Conservation (phyloP, 2,888 invertebrate genomes). For the Heliconius aoede region DNA sequence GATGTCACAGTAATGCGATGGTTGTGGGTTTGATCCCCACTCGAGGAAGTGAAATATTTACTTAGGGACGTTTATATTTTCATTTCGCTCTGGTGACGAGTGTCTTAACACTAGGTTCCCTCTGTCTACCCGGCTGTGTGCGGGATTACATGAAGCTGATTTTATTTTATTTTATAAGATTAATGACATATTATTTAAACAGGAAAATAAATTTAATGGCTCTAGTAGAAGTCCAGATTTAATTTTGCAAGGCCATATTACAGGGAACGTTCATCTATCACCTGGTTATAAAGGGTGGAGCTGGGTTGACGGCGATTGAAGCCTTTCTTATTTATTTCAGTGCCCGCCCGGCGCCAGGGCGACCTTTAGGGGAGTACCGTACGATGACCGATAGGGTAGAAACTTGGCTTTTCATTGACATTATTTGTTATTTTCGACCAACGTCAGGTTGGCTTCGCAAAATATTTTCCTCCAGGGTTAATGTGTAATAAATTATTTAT, state of each 20-base stretch:
- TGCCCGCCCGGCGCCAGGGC: conserved; percentile 69
- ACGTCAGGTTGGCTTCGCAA: conserved; percentile 29
- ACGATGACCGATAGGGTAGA: conserved; percentile 73
- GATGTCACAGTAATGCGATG: no score
- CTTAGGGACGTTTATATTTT: no score
- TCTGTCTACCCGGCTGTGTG: no score
- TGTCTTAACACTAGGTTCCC: no score
- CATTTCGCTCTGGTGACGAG: no score
- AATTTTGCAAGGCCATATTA: conserved; percentile 49
- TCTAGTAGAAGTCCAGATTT: conserved; percentile 19
- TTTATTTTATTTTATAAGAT: no score
- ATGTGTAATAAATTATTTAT: conserved; percentile 26
- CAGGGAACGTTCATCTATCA: conserved; percentile 75
- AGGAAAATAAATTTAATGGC: conserved; percentile 12
- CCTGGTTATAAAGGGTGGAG: conserved; percentile 75
- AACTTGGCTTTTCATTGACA: conserved; percentile 52
- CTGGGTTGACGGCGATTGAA: conserved; percentile 74
- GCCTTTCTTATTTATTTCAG: conserved; percentile 76
- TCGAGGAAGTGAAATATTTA: no score
- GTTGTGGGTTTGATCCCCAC: no score
- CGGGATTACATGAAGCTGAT: no score
- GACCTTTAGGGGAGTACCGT: conserved; percentile 71
- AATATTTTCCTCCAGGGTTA: conserved; percentile 18
- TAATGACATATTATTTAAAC: not conserved
- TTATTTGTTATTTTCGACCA: conserved; percentile 44